A percentile compares a stretch with the other conserved stretches of the same genome.
phyloP scores from a whole-genome alignment of 2,113 vertebrate genomes.

The Gambusia holbrooki region DNA sequence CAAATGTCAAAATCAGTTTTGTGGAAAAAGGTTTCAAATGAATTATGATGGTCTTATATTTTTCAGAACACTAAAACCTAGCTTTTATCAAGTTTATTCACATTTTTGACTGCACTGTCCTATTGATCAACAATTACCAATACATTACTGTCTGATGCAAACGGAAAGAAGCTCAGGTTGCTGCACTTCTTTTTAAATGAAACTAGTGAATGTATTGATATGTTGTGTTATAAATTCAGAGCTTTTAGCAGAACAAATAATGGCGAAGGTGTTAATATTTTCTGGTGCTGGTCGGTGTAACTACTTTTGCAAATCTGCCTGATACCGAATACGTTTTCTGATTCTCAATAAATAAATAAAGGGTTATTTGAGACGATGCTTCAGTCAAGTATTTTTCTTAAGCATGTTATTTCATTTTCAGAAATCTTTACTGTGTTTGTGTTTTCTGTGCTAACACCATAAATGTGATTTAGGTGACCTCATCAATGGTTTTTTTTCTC shows the following conservation, averaged over 20 bases:
- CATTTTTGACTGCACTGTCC: not conserved
- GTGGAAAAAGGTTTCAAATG: not conserved
- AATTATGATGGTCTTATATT: not conserved
- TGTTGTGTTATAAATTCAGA: not conserved
- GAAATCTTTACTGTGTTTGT: not conserved
- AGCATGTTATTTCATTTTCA: not conserved
- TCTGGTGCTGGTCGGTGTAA: slow-evolving; percentile 19
- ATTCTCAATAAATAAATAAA: slow-evolving; percentile 50
- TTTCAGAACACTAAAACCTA: not conserved
- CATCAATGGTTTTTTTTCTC: slow-evolving; percentile 7
- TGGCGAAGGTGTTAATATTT: slow-evolving; percentile 1
- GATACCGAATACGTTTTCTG: slow-evolving; percentile 44
- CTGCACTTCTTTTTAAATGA: not conserved
- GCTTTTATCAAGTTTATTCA: not conserved
- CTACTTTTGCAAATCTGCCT: slow-evolving; percentile 41
- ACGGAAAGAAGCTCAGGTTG: not conserved
- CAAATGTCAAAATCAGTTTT: too few relatives aligned
- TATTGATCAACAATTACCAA: slow-evolving; percentile 3
- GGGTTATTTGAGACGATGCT: slow-evolving; percentile 25
- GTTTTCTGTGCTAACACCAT: slow-evolving; percentile 17
- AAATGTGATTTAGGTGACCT: slow-evolving; percentile 23
- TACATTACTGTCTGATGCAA: not conserved
- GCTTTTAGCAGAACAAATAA: slow-evolving; percentile 13
- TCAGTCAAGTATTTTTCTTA: slow-evolving; percentile 20
- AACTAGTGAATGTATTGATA: not conserved